A percentile compares a stretch with the other conserved stretches of the same genome.
Conservation (phyloP, 2,113 vertebrate genomes). For the Cyphomyrus discorhynchus region DNA sequence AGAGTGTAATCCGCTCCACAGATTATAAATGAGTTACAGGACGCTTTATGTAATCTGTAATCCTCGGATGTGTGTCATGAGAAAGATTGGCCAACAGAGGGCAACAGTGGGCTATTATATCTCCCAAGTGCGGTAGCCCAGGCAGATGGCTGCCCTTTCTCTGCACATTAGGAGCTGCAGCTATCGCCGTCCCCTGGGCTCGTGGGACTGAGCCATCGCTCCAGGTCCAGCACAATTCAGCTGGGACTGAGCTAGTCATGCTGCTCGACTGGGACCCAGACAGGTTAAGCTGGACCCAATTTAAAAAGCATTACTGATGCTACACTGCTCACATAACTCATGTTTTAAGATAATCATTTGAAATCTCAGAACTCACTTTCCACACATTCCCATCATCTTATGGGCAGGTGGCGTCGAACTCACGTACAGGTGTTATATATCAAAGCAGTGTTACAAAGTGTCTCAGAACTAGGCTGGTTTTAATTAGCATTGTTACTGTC, state of each 20-base stretch:
- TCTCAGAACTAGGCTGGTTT: background rate
- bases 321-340: background rate
- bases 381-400: background rate
- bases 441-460: background rate
- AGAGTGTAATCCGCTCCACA: background rate
- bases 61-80: background rate
- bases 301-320: background rate
- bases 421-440: background rate
- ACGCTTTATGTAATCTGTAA: background rate
- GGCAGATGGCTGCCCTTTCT: slow-evolving; percentile 49
- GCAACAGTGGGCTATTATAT: slow-evolving; percentile 56
- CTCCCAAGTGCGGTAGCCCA: slow-evolving; percentile 39
- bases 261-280: background rate
- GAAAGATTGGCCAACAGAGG: slow-evolving; percentile 56
- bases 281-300: background rate
- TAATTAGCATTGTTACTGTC: background rate
- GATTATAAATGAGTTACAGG: background rate
- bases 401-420: background rate
- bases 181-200: background rate
- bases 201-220: slow-evolving; percentile 40
- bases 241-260: background rate
- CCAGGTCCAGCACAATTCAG: background rate
- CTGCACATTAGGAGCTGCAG: slow-evolving; percentile 42
- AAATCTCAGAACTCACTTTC: background rate
- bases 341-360: background rate